Evolutionary conservation across 2,113 vertebrate species (phyloP), one percentile per base, ranked within the genome.

Genomic region (Brienomyrus brachyistius): DNA sequence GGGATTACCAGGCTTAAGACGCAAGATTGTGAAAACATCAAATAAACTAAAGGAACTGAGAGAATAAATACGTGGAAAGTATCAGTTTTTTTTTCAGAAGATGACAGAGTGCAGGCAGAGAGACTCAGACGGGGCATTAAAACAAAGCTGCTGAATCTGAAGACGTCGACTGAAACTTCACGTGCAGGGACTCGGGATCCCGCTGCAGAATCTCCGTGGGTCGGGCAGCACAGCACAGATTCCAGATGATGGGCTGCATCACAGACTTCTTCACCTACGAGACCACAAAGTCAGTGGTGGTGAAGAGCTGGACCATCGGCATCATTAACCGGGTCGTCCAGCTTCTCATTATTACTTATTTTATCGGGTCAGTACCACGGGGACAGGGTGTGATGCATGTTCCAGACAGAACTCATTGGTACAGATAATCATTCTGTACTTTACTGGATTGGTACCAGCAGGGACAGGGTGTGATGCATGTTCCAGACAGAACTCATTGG

Each of bases 301-400:
- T 99, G 88, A 98, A 98, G 94, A 99, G 98, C 94, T 98, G 98
- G 97, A 98, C 97, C 90, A 97, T 99, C 13, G 98, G 97, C 85
- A 96, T 97, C 94, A 97, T 98, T 93, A 98, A 99, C 94, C 94
- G 98, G 0, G 95, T 94, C 0, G 97, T 98, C 45, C 98, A 99
- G 93, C 96, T 99, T 43, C 96, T 99, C 91, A 98, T 99, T 93
- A 97, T 98, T 93, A 94, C 97, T 7, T 99, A 99, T 93, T 98
- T 99, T 86, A 90, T 98, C 3, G 94, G 96, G 95, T 96, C 89
- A 95, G 96, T 92, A 17, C 48, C 17, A 50, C 23, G n/a, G 56
- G 13, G 56, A n/a, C 5, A 7, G 87, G 35, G 87, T 23, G 11
- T 77, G 66, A 62, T 77, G 40, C 47, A 43, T 74, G 40, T 47